phyloP scores from a whole-genome alignment of 2,888 invertebrate species.

The Caenorhabditis sp. region DNA sequence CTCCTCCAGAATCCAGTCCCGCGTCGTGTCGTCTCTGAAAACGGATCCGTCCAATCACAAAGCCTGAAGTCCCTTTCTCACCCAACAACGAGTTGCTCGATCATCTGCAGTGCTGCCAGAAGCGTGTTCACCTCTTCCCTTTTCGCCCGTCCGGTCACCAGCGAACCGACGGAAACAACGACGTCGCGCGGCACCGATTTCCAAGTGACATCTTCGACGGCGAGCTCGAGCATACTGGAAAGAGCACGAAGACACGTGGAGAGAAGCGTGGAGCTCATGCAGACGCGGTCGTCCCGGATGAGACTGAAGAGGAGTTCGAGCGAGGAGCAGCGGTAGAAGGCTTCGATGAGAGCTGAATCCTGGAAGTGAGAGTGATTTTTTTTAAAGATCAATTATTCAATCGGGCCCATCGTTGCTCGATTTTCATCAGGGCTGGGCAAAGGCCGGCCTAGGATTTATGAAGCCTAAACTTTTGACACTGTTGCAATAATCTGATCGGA shows the following conservation, averaged over 20 bases:
- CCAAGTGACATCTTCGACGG: constrained; percentile 56
- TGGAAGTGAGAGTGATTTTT: neutral
- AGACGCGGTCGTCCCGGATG: constrained; percentile 41
- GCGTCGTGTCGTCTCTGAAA: constrained; percentile 40
- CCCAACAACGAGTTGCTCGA: constrained; percentile 59
- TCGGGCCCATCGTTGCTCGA: too few species aligned
- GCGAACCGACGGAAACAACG: constrained; percentile 39
- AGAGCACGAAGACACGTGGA: constrained; percentile 50
- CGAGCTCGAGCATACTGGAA: constrained; percentile 49
- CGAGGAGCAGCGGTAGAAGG: constrained; percentile 42
- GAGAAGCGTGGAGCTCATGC: constrained; percentile 48
- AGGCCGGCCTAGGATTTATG: too few species aligned
- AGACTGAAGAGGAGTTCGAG: constrained; percentile 43
- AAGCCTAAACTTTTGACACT: too few species aligned
- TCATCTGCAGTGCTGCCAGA: constrained; percentile 56
- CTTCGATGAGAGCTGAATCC: constrained; percentile 40
- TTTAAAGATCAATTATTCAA: too few species aligned
- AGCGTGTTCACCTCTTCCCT: constrained; percentile 61
- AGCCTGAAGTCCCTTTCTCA: constrained; percentile 3
- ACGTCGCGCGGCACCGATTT: constrained; percentile 52
- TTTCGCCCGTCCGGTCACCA: constrained; percentile 64
- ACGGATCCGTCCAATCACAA: neutral
- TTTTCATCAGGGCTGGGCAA: too few species aligned
- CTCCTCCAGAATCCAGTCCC: constrained; percentile 82
- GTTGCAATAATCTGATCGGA: too few species aligned